Conservation (phyloP, 2,888 invertebrate genomes). For the Boloria euphrosyne region DNA sequence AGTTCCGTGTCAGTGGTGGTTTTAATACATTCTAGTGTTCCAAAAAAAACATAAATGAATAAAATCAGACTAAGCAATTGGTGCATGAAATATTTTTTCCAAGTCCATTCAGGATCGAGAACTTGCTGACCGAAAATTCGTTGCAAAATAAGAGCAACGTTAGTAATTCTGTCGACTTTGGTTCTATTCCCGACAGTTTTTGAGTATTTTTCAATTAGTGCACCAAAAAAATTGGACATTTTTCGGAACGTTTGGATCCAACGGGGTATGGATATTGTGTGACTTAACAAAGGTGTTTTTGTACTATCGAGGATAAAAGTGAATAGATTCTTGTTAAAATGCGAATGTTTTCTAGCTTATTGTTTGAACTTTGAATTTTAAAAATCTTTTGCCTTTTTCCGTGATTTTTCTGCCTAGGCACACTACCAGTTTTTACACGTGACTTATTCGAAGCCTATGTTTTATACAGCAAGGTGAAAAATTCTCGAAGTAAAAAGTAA, state of each 20-base stretch:
- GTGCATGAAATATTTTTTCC: slow-evolving; percentile 48
- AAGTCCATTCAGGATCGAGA: slow-evolving; percentile 61
- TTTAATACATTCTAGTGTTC: slow-evolving; percentile 54
- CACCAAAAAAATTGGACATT: slow-evolving; percentile 31
- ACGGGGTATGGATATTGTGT: slow-evolving; percentile 18
- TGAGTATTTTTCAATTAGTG: slow-evolving; percentile 46
- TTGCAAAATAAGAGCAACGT: slow-evolving; percentile 50
- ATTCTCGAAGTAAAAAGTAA: no score
- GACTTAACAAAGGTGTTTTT: slow-evolving; percentile 8
- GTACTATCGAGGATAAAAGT: slow-evolving; percentile 22
- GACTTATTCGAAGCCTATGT: no score
- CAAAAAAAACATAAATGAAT: slow-evolving; percentile 55
- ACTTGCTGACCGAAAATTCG: slow-evolving; percentile 59
- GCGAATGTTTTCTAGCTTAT: no score
- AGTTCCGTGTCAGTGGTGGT: slow-evolving; percentile 47
- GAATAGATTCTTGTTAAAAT: not conserved
- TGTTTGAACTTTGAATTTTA: no score
- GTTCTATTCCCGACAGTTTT: slow-evolving; percentile 55
- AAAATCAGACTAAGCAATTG: slow-evolving; percentile 49
- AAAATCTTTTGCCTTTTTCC: no score
- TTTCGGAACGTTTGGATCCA: slow-evolving; percentile 17
- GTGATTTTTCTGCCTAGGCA: no score
- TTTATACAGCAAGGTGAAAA: no score
- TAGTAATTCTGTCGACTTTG: slow-evolving; percentile 54
- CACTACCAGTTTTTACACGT: no score